Percentiles rank a stretch among this genome's conserved stretches.
phyloP scores from a whole-genome alignment of 2,888 invertebrate genomes.

The Clepsis dumicolana region DNA sequence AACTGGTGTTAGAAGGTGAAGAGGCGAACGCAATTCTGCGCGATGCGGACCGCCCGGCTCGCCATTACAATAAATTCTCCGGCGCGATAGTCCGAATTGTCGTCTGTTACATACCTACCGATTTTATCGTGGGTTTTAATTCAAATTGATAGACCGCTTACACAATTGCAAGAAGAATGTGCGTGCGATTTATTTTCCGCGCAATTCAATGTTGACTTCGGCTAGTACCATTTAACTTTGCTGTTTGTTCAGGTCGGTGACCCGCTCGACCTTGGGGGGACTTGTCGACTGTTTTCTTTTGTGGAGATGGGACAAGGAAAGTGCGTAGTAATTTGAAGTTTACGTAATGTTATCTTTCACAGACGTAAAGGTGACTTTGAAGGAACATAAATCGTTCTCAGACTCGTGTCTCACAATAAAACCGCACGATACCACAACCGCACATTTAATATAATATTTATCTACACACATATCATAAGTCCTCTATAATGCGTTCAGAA shows the following conservation, averaged over 20 bases:
- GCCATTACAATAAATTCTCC: constrained; percentile 37
- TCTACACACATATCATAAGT: too few species aligned
- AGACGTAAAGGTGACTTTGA: not conserved
- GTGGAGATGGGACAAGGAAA: not conserved
- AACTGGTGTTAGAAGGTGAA: constrained; percentile 21
- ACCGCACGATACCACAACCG: too few species aligned
- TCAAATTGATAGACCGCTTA: constrained; percentile 35
- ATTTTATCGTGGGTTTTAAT: constrained; percentile 38
- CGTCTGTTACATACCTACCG: constrained; percentile 33
- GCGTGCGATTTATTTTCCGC: constrained; percentile 28
- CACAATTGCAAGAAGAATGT: constrained; percentile 35
- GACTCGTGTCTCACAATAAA: too few species aligned
- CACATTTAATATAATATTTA: too few species aligned
- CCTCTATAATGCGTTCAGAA: too few species aligned
- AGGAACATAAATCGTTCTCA: too few species aligned
- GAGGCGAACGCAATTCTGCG: constrained; percentile 12
- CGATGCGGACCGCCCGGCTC: constrained; percentile 8
- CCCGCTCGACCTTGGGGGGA: not conserved
- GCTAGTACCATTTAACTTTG: not conserved
- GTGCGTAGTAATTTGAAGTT: not conserved
- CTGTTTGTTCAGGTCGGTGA: not conserved
- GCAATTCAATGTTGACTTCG: not conserved
- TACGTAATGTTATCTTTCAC: not conserved
- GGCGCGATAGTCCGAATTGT: constrained; percentile 36
- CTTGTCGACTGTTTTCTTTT: not conserved